phyloP scores from a whole-genome alignment of 2,797 vertebrate genomes.

The Prunella strophiata region DNA sequence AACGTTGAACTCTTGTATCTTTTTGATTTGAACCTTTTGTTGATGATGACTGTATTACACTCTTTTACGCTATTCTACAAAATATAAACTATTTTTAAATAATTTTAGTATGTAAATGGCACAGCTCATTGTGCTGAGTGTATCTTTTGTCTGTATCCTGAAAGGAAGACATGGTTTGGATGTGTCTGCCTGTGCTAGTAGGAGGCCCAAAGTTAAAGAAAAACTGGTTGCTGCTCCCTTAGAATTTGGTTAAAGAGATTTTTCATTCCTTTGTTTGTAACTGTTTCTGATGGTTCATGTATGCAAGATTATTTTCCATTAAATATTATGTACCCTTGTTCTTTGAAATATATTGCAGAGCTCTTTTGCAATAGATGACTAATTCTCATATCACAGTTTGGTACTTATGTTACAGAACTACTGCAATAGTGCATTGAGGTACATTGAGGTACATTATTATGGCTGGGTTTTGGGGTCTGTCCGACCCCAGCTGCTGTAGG shows the following conservation, averaged over 20 bases:
- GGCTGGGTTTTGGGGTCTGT: background rate
- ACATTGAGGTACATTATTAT: background rate
- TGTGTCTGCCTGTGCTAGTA: background rate
- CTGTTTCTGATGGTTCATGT: background rate
- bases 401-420: background rate
- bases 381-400: background rate
- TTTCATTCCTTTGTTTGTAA: background rate
- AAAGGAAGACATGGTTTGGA: background rate
- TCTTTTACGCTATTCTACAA: background rate
- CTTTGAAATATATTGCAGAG: background rate
- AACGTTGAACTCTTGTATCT: background rate
- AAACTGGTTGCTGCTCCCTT: background rate
- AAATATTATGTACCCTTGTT: background rate
- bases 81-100: background rate
- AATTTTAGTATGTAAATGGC: background rate
- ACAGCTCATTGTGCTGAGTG: background rate
- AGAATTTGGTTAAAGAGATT: background rate
- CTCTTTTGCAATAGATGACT: background rate
- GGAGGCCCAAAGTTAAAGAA: background rate
- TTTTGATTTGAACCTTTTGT: background rate
- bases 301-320: background rate
- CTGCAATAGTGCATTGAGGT: background rate
- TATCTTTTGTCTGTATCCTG: background rate
- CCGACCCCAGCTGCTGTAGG: background rate
- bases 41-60: background rate